Base-by-base conservation (phyloP, 2,888 invertebrate genomes). In the Ectemnius lituratus region DNA sequence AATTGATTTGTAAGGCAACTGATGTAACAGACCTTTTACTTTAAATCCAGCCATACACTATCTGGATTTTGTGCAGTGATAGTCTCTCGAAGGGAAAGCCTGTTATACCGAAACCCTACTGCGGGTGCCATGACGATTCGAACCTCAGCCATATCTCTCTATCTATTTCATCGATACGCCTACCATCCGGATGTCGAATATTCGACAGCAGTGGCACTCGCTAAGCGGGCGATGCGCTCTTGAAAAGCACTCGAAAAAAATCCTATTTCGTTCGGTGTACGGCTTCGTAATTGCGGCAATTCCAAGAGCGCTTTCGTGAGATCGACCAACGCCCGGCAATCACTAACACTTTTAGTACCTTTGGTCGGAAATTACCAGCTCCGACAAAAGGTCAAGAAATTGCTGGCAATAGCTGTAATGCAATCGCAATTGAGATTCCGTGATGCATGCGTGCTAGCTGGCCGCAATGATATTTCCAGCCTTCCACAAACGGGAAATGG, bases 371-470 rank as follows among this genome's bases (percentile, higher is more conserved):
- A 47, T n/a, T 8, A 16, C 23, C 20, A 4, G 3, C 4, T 20
- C 28, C 46, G 4, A 62, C 37, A 70, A 70, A 70, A 70, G 64
- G 65, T 70, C 70, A 73, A 73, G 70, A 70, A 49, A 49, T 18
- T 28, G 61, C 23, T 23, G 23, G 23, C 68, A 56, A 65, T 68
- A 46, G 68, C 60, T 28, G 45, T 68, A 63, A 78, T 78, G 67
- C 58, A 75, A 62, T 58, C 70, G 73, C 70, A 76, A 80, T 79
- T 75, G 73, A 27, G 66, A 67, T 23, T 37, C 63, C 56, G 58
- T 13, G 52, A 52, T 52, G 11, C 52, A 16, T 13, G 16, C 5
- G 52, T 16, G 13, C 5, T 16, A 14, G 37, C 8, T 37, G 8
- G 8, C 37, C 11, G 11, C 37, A 37, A 11, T 37, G 37, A 37